Evolutionary conservation across 2,888 invertebrate species (phyloP).

Genomic region (Venustoraphidia nigricollis): DNA sequence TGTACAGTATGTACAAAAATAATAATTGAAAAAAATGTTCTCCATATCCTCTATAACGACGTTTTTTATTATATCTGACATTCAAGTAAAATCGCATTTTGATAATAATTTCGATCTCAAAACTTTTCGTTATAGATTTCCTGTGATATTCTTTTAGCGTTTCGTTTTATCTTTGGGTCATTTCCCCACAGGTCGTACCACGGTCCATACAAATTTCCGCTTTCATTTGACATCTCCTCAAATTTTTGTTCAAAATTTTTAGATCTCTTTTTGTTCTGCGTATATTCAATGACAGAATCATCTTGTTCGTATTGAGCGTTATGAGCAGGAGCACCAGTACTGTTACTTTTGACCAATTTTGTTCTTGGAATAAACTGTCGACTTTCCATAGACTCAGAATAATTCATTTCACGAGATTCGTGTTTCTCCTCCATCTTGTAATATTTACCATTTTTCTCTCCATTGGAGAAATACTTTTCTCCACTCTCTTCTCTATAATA

Average conservation of each 20-base stretch:
- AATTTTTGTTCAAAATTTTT: constrained; percentile 26
- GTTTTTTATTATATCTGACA: too few relatives aligned
- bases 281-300: constrained; percentile 25
- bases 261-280: constrained; percentile 27
- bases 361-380: constrained; percentile 52
- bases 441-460: constrained; percentile 26
- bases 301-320: constrained; percentile 22
- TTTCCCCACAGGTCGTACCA: constrained; percentile 82
- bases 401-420: constrained; percentile 12
- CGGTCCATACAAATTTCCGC: constrained; percentile 64
- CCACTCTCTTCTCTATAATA: constrained; percentile 19
- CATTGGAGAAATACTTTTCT: constrained; percentile 9
- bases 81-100: too few relatives aligned
- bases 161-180: constrained; percentile 42
- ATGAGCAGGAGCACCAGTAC: constrained; percentile 19
- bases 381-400: constrained; percentile 19
- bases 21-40: too few relatives aligned
- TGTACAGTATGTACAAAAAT: too few relatives aligned
- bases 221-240: constrained; percentile 34
- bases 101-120: neutral
- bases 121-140: constrained; percentile 4
- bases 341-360: constrained; percentile 44
- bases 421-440: constrained; percentile 37
- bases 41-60: too few relatives aligned
- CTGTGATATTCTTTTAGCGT: neutral